phyloP scores from a whole-genome alignment of 30 jellyfish, hydroid and myxozoan genomes.

The Sanderia malayensis region DNA sequence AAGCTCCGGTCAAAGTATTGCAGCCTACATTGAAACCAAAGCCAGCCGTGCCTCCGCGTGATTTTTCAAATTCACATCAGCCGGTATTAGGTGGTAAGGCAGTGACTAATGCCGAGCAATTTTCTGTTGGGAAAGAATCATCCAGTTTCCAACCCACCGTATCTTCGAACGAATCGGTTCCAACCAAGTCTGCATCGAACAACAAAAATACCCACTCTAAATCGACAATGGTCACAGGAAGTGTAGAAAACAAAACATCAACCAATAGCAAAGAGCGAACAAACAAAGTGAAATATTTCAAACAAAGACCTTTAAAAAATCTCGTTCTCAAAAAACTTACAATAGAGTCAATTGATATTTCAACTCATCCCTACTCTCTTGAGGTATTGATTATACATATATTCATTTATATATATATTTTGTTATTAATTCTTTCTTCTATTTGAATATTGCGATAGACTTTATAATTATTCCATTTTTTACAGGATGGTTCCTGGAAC shows the following conservation, averaged over 20 bases:
- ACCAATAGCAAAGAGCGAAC: background rate
- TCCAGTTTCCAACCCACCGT: background rate
- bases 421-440: no score
- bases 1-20: no score
- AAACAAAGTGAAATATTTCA: background rate
- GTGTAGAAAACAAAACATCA: background rate
- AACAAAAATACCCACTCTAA: background rate
- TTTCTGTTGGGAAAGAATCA: background rate
- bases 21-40: background rate
- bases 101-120: background rate
- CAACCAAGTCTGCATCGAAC: background rate
- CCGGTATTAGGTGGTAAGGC: no score
- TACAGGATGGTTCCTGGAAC: conserved; percentile 87
- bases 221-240: background rate
- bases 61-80: background rate
- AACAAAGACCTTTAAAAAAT: background rate
- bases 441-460: no score
- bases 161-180: background rate
- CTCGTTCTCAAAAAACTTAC: background rate
- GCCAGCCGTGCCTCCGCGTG: background rate
- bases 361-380: background rate
- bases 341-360: background rate
- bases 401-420: no score
- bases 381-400: no score
- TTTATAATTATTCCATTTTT: background rate